Conservation (phyloP, 2,797 vertebrate genomes). For the Arvicola amphibius region DNA sequence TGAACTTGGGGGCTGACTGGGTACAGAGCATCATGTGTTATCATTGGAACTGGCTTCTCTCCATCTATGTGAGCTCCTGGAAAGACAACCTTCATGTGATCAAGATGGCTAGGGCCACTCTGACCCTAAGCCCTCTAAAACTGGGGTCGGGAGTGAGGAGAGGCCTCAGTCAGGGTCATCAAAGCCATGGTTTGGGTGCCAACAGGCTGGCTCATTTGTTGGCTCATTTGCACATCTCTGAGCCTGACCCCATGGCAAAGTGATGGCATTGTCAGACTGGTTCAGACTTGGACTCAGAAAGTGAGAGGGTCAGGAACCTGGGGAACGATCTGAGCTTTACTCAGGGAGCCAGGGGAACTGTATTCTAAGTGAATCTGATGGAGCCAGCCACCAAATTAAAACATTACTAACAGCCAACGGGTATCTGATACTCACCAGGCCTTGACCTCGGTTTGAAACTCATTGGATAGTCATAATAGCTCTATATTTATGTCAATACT, state of each 20-base stretch:
- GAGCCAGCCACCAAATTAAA: accelerated
- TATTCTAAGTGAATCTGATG: background rate
- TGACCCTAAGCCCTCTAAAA: too few species aligned
- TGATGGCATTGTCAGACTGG: background rate
- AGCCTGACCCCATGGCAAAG: background rate
- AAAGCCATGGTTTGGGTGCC: background rate
- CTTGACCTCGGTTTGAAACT: background rate
- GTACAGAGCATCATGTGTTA: too few species aligned
- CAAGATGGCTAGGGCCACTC: background rate
- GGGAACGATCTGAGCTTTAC: background rate
- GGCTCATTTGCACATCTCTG: too few species aligned
- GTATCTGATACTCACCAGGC: background rate
- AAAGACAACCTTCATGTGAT: background rate
- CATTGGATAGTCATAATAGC: accelerated
- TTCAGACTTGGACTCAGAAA: background rate
- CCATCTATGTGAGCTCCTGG: background rate
- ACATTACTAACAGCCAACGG: background rate
- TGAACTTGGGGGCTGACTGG: background rate
- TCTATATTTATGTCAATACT: accelerated
- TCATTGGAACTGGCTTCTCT: background rate
- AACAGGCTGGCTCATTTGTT: background rate
- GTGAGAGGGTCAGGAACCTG: background rate
- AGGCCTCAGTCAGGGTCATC: background rate
- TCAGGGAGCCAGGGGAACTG: background rate
- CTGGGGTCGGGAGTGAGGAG: background rate